phyloP scores from a whole-genome alignment of 23 tunicate species.

The Pegea sp. region DNA sequence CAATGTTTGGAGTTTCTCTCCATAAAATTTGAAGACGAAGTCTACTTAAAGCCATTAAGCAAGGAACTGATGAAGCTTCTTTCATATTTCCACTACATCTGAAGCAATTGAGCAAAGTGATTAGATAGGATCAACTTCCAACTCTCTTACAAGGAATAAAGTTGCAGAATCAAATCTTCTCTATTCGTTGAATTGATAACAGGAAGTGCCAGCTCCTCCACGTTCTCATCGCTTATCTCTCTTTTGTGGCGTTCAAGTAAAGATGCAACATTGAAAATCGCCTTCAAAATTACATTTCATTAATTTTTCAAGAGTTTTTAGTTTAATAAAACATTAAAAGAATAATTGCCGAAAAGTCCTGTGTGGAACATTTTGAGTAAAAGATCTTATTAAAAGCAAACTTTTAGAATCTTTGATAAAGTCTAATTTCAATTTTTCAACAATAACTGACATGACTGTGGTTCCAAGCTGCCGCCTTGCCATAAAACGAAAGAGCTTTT shows the following conservation, averaged over 20 bases:
- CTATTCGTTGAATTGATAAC: not conserved
- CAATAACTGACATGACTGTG: slow-evolving; percentile 2
- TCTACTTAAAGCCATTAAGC: not conserved
- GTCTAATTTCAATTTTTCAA: too few species aligned
- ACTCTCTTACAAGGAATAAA: not conserved
- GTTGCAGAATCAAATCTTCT: not conserved
- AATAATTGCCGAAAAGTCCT: too few species aligned
- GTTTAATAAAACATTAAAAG: too few species aligned
- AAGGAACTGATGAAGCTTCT: not conserved
- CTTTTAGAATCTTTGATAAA: too few species aligned
- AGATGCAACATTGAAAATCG: slow-evolving; percentile 61
- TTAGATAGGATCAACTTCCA: too few species aligned
- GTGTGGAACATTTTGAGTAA: too few species aligned
- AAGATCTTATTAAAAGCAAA: too few species aligned
- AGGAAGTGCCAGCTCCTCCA: not conserved
- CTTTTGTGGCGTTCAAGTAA: slow-evolving; percentile 21
- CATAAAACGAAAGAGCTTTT: slow-evolving; percentile 36
- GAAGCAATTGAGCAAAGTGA: too few species aligned
- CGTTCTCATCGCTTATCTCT: not conserved
- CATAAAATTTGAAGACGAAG: not conserved
- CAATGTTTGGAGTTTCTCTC: not conserved
- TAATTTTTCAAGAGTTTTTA: too few species aligned
- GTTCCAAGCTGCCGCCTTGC: slow-evolving; percentile 17
- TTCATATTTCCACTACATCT: not conserved
- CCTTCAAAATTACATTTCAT: slow-evolving; percentile 12